Base-by-base conservation (phyloP, 2,113 vertebrate genomes). In the Ictalurus punctatus region DNA sequence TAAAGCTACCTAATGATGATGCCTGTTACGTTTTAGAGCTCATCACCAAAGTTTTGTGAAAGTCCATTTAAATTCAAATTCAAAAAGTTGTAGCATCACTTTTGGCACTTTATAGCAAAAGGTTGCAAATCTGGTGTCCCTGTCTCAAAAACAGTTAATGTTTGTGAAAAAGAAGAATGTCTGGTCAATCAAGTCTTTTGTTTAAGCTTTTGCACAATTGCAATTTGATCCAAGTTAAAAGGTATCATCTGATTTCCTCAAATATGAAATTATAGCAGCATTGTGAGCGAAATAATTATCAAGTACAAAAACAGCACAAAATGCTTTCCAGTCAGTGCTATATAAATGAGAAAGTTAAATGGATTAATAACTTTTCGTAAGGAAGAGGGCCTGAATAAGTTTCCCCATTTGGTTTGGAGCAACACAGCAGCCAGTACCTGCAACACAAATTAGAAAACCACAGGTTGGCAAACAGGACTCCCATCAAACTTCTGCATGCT, bases 311-410 rank as follows among this genome's bases (percentile, higher is more conserved):
- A 21, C 23, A 10, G 17, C 6, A 37, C 37, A 23, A 44, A 40
- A 8, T 76, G 69, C 19, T 76, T 44, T 76, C 37, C 21, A 44
- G 17, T 2, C 34, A 76, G 65, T 9, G n/a, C 44, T 54, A 54
- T 52, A 14, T 44, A 56, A 30, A 86, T 37, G 52, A 73, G 69
- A 84, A 30, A 48, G 16, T 27, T 27, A 69, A n/a, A 8, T 48
- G 27, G 6, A 65, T 67, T 67, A 81, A 92, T 89, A 85, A 79
- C 27, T 88, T 90, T 92, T 88, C 86, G 86, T 73, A 87, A 58
- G 86, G 80, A 82, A 56, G 34, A 82, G 37, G 84, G 69, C 56
- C 78, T 87, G 79, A 87, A 89, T 80, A 88, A 34, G 44, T 56
- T 76, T 54, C 67, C 48, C 65, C 44, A 40, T 6, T 69, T 37